Base-by-base conservation (phyloP, 23 tunicate species). In the Phallusia fumigata region DNA sequence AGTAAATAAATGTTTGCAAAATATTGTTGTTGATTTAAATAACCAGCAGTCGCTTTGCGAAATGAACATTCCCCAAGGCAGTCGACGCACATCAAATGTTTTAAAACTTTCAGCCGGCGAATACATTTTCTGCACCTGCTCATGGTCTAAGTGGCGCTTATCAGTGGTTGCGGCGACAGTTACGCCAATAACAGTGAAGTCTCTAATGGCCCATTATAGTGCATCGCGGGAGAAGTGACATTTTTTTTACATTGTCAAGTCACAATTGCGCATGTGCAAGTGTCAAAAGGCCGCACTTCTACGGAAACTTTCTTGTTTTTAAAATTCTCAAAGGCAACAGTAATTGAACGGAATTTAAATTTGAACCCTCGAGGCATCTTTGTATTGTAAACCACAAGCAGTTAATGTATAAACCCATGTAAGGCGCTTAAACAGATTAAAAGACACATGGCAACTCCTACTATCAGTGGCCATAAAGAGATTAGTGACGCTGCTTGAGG, bases 351-450 rank as follows among this genome's bases (percentile, higher is more conserved):
- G 69, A 58, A 58, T 58, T 58, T 58, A 58, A 58, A 58, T 58
- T 58, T 13, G 16, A 58, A 58, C 69, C 69, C 69, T 58, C 69
- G 69, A 58, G 69, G 69, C 69, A 58, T 58, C 28, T 58, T 58
- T 58, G 69, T 58, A 58, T 58, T 58, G 69, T 58, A 58, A 40
- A 58, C 69, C 69, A 58, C 69, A 58, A 58, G 69, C 69, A 58
- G 69, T 58, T 58, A 24, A 58, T 58, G 69, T 58, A 21, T 21
- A 58, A 58, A 58, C 69, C 28, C 69, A 58, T 58, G 69, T 58
- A 58, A 58, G 69, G 69, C 69, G 69, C 69, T 58, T 58, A 58
- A 58, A 58, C 69, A 58, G 69, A 58, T 58, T 58, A 58, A n/a
- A 58, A 58, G 69, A 58, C 69, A 58, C 69, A 58, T 58, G 69